These are phyloP conservation scores for Gymnopithys bicolor DNA, from an alignment of 2,797 vertebrate species.

Conservation along the genomic window DNA sequence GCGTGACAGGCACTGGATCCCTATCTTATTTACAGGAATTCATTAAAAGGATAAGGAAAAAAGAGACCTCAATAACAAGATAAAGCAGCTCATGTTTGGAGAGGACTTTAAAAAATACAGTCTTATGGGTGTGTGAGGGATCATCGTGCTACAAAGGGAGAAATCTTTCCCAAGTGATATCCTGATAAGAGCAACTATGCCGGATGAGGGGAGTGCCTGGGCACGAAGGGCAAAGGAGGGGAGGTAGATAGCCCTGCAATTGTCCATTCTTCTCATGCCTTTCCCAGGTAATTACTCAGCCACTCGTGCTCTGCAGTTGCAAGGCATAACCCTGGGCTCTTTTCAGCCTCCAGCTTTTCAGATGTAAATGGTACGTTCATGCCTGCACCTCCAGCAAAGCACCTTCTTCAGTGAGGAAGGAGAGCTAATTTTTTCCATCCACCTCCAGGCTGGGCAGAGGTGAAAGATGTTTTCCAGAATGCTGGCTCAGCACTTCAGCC, in stretches of 20 bases:
- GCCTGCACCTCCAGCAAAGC: not conserved
- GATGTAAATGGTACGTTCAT: not conserved
- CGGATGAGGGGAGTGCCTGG: not conserved
- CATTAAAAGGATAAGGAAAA: conserved; percentile 50
- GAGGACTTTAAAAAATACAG: not conserved
- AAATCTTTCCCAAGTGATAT: not conserved
- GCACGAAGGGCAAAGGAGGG: not conserved
- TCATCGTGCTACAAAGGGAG: not conserved
- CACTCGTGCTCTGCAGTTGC: not conserved
- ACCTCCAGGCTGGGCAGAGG: not conserved
- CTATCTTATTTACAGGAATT: conserved; percentile 64
- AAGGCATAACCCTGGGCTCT: not conserved
- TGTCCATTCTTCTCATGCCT: not conserved
- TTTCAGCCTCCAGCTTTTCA: not conserved
- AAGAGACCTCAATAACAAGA: not conserved
- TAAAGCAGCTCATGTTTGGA: not conserved
- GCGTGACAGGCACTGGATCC: conserved; percentile 12
- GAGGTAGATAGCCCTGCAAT: not conserved
- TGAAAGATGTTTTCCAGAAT: not conserved
- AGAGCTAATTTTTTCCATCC: not conserved
- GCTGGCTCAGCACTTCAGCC: not conserved
- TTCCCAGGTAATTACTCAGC: not conserved
- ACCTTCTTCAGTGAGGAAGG: not conserved
- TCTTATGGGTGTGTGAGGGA: not conserved
- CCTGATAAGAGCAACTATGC: not conserved